These are phyloP conservation scores for Balanococcus diminutus DNA, from an alignment of 2,888 invertebrate species.

Conservation along the genomic window DNA sequence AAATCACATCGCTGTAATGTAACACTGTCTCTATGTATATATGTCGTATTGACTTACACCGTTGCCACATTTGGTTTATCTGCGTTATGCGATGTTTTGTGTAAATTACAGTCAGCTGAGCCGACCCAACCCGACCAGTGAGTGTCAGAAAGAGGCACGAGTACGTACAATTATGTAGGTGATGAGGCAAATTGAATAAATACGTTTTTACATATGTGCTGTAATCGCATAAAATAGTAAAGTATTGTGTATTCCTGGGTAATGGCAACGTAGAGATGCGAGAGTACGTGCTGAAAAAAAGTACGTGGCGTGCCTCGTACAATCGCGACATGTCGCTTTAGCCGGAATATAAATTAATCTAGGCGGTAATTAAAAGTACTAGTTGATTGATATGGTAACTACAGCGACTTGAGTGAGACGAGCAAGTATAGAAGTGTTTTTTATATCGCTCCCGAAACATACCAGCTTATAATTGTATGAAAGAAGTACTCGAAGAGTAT, in stretches of 20 bases:
- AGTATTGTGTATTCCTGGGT: neutral
- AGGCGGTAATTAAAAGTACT: neutral
- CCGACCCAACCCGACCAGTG: neutral
- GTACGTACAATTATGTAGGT: neutral
- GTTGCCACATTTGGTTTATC: neutral
- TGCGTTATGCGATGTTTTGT: neutral
- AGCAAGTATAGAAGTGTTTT: neutral
- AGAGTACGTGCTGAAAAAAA: neutral
- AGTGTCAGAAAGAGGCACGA: neutral
- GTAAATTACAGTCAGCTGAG: neutral
- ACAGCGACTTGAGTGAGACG: neutral
- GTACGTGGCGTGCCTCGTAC: neutral
- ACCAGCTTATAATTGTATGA: neutral
- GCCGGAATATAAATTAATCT: neutral
- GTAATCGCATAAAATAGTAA: neutral
- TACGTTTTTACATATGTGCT: neutral
- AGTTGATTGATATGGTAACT: neutral
- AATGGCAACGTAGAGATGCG: neutral
- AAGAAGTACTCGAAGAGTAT: neutral
- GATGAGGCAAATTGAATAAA: constrained; percentile 19
- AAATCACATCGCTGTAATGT: constrained; percentile 3
- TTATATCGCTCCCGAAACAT: neutral
- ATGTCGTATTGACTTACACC: neutral
- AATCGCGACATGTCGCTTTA: neutral
- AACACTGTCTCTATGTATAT: neutral